Evolutionary conservation across 1,140 invertebrate genomes (phyloP), one percentile per base, ranked within the genome.

Genomic region (Dinothrombium tinctorium): DNA sequence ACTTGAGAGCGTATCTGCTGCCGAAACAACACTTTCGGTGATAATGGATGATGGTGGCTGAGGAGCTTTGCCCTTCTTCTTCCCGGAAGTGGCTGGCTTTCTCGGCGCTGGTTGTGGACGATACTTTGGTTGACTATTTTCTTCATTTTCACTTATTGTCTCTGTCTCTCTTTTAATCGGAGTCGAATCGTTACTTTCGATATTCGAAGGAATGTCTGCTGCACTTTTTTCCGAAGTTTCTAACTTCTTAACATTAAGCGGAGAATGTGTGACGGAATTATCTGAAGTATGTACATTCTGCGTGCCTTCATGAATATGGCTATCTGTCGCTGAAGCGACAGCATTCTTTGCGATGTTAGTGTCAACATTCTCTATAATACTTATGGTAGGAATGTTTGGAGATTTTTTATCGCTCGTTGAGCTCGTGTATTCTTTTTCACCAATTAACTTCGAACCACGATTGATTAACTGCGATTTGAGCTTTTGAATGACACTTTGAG

Each of bases 171-270:
- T 28, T 38, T 47, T 14, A 38, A 12, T 15, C n/a, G 7, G 26
- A 8, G 26, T 7, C n/a, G n/a, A 28, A n/a, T 28, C n/a, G n/a
- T 28, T 33, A 3, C 12, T 32, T 20, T n/a, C 40, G 3, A 28
- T 28, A 14, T 33, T 21, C 48, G 49, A 4, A 42, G 51, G 32
- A 53, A 47, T 42, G 46, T 44, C 47, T 49, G 52, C 20, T 49
- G 47, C 24, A 12, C 64, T 67, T 44, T 56, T 51, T 2, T 59
- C 56, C 46, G 65, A 59, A 21, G 56, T 52, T 51, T 65, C 59
- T 44, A 54, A n/a, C 32, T 38, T 25, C 42, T 39, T 37, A n/a
- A n/a, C n/a, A n/a, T n/a, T n/a, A n/a, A n/a, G n/a, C n/a, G n/a
- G n/a, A n/a, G n/a, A n/a, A n/a, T n/a, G n/a, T n/a, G n/a, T n/a